Conservation (phyloP, 2,888 invertebrate species). For the Oithona nana region DNA sequence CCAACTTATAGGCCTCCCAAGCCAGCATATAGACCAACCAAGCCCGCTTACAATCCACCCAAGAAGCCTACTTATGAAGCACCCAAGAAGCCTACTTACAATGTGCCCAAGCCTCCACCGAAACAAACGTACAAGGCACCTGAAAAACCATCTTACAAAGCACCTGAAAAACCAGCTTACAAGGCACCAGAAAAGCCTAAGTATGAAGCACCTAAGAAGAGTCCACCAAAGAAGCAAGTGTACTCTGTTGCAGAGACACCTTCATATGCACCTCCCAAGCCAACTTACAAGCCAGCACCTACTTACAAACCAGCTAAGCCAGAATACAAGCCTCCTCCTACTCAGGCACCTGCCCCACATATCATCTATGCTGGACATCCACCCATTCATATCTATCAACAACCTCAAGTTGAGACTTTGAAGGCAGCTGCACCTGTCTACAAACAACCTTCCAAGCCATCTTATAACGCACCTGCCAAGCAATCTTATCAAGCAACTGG, state of each 20-base stretch:
- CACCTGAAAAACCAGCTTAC: conserved; percentile 14
- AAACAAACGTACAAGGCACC: conserved; percentile 18
- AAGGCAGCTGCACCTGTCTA: neutral
- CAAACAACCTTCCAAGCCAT: neutral
- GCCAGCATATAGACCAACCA: conserved; percentile 8
- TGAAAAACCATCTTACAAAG: neutral
- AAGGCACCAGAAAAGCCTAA: conserved; percentile 9
- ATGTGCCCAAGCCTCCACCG: conserved; percentile 17
- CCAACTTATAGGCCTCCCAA: no score
- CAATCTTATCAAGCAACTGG: neutral
- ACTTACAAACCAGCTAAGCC: neutral
- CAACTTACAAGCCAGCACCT: conserved; percentile 15
- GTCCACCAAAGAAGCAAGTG: neutral
- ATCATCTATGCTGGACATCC: conserved; percentile 27
- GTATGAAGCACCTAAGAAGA: conserved; percentile 15
- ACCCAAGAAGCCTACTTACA: conserved; percentile 1
- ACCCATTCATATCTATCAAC: conserved; percentile 27
- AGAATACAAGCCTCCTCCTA: conserved; percentile 18
- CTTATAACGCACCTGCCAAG: neutral
- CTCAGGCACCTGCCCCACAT: conserved; percentile 23
- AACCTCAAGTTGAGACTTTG: conserved; percentile 21
- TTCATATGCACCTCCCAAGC: conserved; percentile 18
- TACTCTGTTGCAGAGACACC: conserved; percentile 8
- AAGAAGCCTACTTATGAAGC: conserved; percentile 4
- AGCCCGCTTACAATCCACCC: neutral